phyloP scores from a whole-genome alignment of 2,113 vertebrate species.

The Passer domesticus region DNA sequence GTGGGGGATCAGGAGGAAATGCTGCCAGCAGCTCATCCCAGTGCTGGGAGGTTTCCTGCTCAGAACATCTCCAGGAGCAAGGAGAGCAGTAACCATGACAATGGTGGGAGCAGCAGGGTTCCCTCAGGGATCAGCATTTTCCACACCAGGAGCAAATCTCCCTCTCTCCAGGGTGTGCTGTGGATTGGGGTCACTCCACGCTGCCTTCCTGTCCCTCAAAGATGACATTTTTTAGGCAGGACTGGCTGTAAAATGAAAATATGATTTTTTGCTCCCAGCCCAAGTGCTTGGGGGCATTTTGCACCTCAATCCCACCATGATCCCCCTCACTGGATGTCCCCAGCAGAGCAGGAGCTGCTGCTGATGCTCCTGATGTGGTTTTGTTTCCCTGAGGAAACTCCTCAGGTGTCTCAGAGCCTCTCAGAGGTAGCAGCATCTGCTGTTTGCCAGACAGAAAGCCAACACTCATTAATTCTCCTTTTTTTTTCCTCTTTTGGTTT shows the following conservation, averaged over 20 bases:
- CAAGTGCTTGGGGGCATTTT: background rate
- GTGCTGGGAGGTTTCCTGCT: background rate
- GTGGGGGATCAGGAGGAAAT: background rate
- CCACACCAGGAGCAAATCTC: background rate
- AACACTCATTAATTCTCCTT: background rate
- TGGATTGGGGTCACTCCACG: background rate
- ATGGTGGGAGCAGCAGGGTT: background rate
- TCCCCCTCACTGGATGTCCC: background rate
- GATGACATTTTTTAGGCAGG: background rate
- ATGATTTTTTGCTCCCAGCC: background rate
- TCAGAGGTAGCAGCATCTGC: background rate
- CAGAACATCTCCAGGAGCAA: background rate
- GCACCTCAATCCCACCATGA: background rate
- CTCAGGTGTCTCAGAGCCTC: background rate
- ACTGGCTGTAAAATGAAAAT: background rate
- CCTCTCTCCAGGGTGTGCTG: background rate
- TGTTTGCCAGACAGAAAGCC: background rate
- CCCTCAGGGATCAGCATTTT: background rate
- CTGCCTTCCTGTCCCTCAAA: background rate
- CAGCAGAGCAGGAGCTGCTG: background rate
- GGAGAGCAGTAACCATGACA: conserved; percentile 15
- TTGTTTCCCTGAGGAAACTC: background rate
- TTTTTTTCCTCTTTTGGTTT: background rate
- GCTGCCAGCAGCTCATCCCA: background rate
- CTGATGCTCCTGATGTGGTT: background rate